Evolutionary conservation across 2,113 vertebrate genomes (phyloP).

Genomic region (Cromileptes altivelis): DNA sequence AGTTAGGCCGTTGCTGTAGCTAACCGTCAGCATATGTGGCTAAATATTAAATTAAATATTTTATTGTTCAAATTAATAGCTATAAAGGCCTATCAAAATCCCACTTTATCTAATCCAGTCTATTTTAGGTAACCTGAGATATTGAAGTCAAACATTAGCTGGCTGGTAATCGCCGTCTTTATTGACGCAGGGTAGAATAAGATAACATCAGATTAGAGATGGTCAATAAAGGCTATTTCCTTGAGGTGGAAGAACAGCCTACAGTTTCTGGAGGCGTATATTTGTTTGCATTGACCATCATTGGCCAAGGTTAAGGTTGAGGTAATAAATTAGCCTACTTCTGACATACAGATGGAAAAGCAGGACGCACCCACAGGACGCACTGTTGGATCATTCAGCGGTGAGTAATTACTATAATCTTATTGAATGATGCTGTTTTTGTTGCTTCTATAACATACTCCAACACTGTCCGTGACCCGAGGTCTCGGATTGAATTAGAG

Average conservation of each 20-base stretch:
- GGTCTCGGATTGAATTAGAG: constrained; percentile 71
- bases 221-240: constrained; percentile 17
- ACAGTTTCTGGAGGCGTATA: neutral
- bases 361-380: neutral
- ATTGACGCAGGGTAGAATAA: neutral
- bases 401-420: neutral
- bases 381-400: neutral
- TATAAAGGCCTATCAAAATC: neutral
- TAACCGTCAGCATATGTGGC: constrained; percentile 10
- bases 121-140: neutral
- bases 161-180: neutral
- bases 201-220: constrained; percentile 21
- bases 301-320: neutral
- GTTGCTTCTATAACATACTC: neutral
- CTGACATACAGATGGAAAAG: neutral
- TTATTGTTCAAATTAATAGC: neutral
- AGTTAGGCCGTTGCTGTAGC: neutral
- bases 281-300: constrained; percentile 2
- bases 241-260: neutral
- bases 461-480: constrained; percentile 11
- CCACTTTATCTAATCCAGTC: neutral
- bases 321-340: neutral
- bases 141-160: neutral
- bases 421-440: constrained; percentile 33
- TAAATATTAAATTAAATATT: neutral